Evolutionary conservation across 2,113 vertebrate genomes (phyloP).

Genomic region (Epinephelus lanceolatus): DNA sequence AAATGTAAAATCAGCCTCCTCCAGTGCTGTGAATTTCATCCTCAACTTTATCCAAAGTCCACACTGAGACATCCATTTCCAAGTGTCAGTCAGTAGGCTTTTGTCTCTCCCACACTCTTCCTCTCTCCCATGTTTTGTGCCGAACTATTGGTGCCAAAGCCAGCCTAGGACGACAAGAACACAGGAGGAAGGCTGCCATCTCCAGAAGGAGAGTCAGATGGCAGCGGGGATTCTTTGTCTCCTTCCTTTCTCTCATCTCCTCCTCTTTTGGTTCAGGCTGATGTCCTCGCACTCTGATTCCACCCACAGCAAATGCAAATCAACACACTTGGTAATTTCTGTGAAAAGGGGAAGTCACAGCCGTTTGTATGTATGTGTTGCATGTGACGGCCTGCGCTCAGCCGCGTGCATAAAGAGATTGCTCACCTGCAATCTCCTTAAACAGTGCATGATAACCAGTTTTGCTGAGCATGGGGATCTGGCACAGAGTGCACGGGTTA

Average conservation of each 20-base stretch:
- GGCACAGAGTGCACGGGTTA: background rate
- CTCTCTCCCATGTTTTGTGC: constrained; percentile 17
- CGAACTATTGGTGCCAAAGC: constrained; percentile 14
- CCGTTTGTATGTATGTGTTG: background rate
- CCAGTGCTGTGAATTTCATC: background rate
- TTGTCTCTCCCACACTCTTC: constrained; percentile 19
- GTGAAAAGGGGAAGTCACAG: constrained; percentile 42
- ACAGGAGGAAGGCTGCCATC: constrained; percentile 37
- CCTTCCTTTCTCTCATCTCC: constrained; percentile 7
- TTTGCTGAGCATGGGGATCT: constrained; percentile 10
- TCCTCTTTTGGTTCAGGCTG: constrained; percentile 25
- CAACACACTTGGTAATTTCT: constrained; percentile 44
- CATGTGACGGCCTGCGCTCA: constrained; percentile 5
- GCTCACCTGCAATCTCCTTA: constrained; percentile 8
- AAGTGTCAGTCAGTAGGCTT: constrained; percentile 12
- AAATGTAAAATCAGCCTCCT: background rate
- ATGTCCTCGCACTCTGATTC: constrained; percentile 47
- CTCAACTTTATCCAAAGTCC: background rate
- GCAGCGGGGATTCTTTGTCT: constrained; percentile 35
- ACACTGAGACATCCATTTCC: background rate
- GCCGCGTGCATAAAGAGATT: constrained; percentile 14
- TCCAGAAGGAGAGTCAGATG: constrained; percentile 62
- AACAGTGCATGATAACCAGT: constrained; percentile 20
- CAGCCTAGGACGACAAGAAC: constrained; percentile 32
- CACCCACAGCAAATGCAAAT: constrained; percentile 62